phyloP scores from a whole-genome alignment of 1,140 invertebrate species.

The Himalopsyche phryganea region DNA sequence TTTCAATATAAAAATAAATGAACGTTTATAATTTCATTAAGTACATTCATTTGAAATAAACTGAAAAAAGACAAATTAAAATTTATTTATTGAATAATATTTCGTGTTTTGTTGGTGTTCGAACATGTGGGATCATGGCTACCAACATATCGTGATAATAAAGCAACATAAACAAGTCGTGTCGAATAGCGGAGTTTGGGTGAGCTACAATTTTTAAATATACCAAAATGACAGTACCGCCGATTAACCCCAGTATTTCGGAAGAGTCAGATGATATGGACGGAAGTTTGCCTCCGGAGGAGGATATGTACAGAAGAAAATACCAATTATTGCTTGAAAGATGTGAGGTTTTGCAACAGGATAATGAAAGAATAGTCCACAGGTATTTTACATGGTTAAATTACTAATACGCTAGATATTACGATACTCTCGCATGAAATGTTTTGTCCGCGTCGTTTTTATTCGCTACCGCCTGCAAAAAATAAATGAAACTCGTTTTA shows the following conservation, averaged over 20 bases:
- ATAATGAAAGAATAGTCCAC: constrained; percentile 62
- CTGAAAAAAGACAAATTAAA: too few relatives aligned
- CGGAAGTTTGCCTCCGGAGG: constrained; percentile 53
- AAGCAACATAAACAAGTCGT: constrained; percentile 23
- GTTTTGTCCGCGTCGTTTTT: too few relatives aligned
- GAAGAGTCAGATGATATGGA: constrained; percentile 54
- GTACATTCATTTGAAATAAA: too few relatives aligned
- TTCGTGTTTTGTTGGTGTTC: background rate
- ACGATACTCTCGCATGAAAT: too few relatives aligned
- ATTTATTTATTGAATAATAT: too few relatives aligned
- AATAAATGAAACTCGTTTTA: too few relatives aligned
- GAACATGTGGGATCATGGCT: constrained; percentile 4
- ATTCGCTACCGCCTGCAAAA: too few relatives aligned
- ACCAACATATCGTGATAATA: constrained; percentile 26
- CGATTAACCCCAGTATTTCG: constrained; percentile 53
- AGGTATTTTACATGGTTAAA: constrained; percentile 41
- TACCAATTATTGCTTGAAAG: constrained; percentile 60
- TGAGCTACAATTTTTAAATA: constrained; percentile 39
- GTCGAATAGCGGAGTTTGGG: constrained; percentile 21
- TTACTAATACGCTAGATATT: too few relatives aligned
- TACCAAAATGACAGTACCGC: constrained; percentile 55
- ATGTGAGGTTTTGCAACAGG: constrained; percentile 62
- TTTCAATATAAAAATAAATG: too few relatives aligned
- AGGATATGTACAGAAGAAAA: constrained; percentile 60
- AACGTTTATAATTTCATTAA: too few relatives aligned